Conservation (phyloP, 2,888 invertebrate species). For the Caenorhabditis macrosperma region DNA sequence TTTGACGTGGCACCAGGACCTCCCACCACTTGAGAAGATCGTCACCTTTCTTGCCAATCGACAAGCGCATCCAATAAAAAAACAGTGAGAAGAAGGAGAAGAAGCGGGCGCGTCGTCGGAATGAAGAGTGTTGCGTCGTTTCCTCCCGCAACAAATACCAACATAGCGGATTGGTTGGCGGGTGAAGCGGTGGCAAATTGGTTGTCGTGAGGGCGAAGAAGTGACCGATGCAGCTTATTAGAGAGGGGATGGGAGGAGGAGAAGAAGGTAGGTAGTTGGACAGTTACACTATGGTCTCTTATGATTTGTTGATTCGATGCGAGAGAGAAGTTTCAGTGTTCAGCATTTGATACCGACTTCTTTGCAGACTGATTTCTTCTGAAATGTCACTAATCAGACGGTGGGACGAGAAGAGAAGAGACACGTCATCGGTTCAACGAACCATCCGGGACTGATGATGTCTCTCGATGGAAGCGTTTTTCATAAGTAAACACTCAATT, state of each 20-base stretch:
- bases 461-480: too few relatives aligned
- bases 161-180: conserved; percentile 15
- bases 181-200: conserved; percentile 35
- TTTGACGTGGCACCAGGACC: conserved; percentile 1
- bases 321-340: conserved; percentile 29
- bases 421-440: too few relatives aligned
- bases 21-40: conserved; percentile 35
- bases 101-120: conserved; percentile 4
- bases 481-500: too few relatives aligned
- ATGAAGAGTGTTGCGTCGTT: conserved; percentile 30
- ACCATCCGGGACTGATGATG: too few relatives aligned
- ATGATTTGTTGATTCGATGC: conserved; percentile 19
- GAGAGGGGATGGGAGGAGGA: neutral
- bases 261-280: conserved; percentile 19
- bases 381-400: neutral
- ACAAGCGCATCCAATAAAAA: conserved; percentile 27
- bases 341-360: conserved; percentile 4
- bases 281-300: conserved; percentile 34
- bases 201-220: conserved; percentile 27
- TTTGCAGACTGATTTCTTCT: neutral
- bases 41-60: conserved; percentile 32
- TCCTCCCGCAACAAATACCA: conserved; percentile 37
- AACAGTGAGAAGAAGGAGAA: conserved; percentile 16
- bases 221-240: conserved; percentile 31
- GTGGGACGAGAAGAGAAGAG: neutral